Evolutionary conservation across 2,113 vertebrate species (phyloP), one percentile per base, ranked within the genome.

Genomic region (Chroicocephalus ridibundus): DNA sequence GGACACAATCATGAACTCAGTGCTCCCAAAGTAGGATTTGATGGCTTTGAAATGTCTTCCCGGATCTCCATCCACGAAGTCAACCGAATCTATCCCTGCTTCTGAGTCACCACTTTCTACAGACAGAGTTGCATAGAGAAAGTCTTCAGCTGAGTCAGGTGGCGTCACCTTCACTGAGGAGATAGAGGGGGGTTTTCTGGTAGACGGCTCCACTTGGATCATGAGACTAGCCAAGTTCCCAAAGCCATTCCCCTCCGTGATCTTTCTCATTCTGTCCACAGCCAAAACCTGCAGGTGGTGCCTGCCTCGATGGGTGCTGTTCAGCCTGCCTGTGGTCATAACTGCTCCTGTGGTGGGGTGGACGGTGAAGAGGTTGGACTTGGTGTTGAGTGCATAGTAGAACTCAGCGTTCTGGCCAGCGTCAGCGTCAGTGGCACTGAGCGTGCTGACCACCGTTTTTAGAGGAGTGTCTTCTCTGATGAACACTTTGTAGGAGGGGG

Each of bases 351-450:
- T 99, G 94, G 99, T 99, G 65, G 99, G 99, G 86, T 99, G 99
- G 20, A 99, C 88, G 0, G 97, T 94, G 81, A 99, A 99, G 1
- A 98, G 96, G 75, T 98, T 98, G 1, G 98, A 98, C 95, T 98
- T 98, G 32, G 97, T 97, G 70, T 98, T 98, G 70, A 99, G 99
- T 8, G 98, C 96, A 4, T 99, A 99, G 82, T 99, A 99, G 97
- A 99, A 99, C 79, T 98, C 98, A 0, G 98, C 98, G 0, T 99
- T 99, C 97, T 98, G 99, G 24, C 99, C 99, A 38, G 99, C 85
- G 9, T 99, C 99, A 0, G 99, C 99, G 0, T 99, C 99, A 1
- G 99, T 99, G 55, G 99, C 99, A 2, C 98, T 99, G 69, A 99
- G 98, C 4, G 80, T 98, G 91, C 98, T 98, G 94, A 99, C 96